Conservation (phyloP, 2,797 vertebrate species). For the Falco rusticolus region DNA sequence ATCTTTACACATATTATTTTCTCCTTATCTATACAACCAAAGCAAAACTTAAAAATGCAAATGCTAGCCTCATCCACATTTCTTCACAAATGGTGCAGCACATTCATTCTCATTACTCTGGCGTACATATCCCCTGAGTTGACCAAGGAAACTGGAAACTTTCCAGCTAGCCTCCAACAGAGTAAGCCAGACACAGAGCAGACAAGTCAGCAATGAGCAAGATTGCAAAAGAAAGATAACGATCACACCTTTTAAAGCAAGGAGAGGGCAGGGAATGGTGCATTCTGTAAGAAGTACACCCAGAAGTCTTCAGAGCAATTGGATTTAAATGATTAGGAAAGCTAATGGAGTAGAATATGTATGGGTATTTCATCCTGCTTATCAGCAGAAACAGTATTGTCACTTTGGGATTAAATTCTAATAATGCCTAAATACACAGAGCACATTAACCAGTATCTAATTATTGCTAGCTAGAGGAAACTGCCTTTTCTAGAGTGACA, state of each 20-base stretch:
- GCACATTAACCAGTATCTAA: conserved; percentile 30
- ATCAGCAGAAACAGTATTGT: background rate
- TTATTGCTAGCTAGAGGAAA: background rate
- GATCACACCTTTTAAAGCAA: background rate
- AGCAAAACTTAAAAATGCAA: background rate
- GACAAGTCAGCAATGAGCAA: background rate
- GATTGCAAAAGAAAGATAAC: background rate
- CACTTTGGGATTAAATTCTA: background rate
- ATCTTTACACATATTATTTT: background rate
- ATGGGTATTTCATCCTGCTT: background rate
- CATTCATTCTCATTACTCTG: background rate
- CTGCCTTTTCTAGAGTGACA: background rate
- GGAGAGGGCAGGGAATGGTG: background rate
- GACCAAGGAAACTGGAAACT: background rate
- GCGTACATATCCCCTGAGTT: background rate
- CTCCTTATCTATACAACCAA: background rate
- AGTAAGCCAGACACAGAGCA: background rate
- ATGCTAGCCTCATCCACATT: background rate
- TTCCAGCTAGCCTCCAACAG: background rate
- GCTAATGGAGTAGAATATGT: background rate
- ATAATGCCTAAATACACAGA: background rate
- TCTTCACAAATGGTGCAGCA: background rate
- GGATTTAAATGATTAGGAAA: background rate
- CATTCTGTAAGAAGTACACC: background rate
- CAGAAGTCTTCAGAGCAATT: background rate